Base-by-base conservation (phyloP, 53 echinoderm and acorn worm species). In the Apostichopus leukothele region DNA sequence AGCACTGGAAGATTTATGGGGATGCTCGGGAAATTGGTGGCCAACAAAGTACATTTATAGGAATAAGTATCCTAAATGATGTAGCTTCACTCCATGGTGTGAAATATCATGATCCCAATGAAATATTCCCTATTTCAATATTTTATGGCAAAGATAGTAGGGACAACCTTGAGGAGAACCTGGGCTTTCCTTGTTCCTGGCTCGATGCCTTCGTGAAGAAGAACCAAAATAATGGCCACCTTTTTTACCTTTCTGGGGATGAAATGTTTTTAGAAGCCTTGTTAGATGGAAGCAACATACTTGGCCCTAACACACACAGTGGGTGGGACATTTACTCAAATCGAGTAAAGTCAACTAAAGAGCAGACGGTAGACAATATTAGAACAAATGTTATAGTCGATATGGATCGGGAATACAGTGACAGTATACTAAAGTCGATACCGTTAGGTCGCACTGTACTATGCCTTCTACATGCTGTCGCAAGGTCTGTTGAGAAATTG, bases 261-360 rank as follows among this genome's bases (percentile, higher is more conserved):
- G 90, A 93, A 67, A 93, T 95, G 92, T 89, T 95, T 52, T 68
- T 95, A 11, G 89, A 90, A 20, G 79, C 88, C 13, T 54, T 95
- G 12, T 84, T 95, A 14, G 92, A 95, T 93, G 93, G 91, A 5
- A 83, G 73, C n/a, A 86, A 80, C 53, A 76, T 59, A 51, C 88
- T 95, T 0, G 78, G 90, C 9, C 95, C 95, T 7, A 89, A 79
- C 16, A 84, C 89, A 5, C 79, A 89, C 13, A 83, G 27, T 22
- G 95, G 95, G 1, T 95, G 95, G 95, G 92, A 93, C 61, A 89
- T 95, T 21, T 95, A 95, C 75, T 79, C 89, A 9, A 27, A 75
- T 53, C 73, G 26, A 3, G 52, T 18, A 27, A 92, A 87, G 67
- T 68, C 71, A 5, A 74, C 91, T 60, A 93, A 95, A 55, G 50